These are phyloP conservation scores for Atherinosoma microstoma DNA, from an alignment of 2,797 vertebrate genomes.

Conservation along the genomic window DNA sequence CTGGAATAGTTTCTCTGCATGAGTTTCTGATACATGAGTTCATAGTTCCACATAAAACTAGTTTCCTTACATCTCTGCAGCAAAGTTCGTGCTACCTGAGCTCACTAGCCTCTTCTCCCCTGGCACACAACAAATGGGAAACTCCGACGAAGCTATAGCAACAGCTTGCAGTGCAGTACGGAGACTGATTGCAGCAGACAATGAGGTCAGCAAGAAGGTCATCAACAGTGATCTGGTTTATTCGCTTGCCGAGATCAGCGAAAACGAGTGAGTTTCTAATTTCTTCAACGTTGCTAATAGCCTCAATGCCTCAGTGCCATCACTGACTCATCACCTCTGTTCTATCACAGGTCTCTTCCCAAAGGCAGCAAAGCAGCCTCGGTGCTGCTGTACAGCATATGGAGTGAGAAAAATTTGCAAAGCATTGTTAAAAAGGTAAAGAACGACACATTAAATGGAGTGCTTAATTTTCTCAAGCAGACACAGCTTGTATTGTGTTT, in stretches of 20 bases:
- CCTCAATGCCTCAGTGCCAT: no score
- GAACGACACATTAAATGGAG: background rate
- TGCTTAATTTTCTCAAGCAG: background rate
- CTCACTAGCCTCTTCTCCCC: constrained; percentile 81
- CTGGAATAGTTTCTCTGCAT: background rate
- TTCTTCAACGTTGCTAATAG: background rate
- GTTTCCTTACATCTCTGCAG: constrained; percentile 58
- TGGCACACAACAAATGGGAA: constrained; percentile 61
- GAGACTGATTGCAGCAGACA: constrained; percentile 84
- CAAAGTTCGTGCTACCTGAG: constrained; percentile 87
- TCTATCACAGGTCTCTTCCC: constrained; percentile 40
- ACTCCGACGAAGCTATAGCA: constrained; percentile 84
- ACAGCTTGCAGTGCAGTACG: constrained; percentile 84
- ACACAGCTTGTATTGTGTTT: background rate
- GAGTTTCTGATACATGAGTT: background rate
- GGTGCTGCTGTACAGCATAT: constrained; percentile 71
- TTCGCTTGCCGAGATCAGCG: constrained; percentile 82
- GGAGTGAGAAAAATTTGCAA: constrained; percentile 73
- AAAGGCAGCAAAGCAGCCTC: constrained; percentile 63
- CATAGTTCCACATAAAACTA: background rate
- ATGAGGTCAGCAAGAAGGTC: constrained; percentile 84
- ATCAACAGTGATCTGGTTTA: constrained; percentile 79
- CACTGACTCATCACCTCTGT: background rate
- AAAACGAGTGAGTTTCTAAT: constrained; percentile 78
- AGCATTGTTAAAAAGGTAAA: constrained; percentile 74